Conservation (phyloP, 2,113 vertebrate genomes). For the Oceanodroma tethys region DNA sequence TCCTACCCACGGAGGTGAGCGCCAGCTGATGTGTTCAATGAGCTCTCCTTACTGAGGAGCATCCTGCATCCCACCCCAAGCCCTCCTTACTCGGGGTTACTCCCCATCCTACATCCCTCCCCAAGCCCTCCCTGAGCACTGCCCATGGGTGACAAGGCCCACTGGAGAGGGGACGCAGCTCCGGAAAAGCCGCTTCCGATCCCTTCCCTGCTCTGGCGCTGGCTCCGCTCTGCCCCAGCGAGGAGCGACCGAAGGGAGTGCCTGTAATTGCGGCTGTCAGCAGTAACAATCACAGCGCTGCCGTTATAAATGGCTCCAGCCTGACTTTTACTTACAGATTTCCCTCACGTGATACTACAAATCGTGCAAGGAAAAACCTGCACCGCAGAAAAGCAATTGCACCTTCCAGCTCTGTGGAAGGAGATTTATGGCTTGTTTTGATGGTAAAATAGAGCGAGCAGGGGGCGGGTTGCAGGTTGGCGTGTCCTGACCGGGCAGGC, state of each 20-base stretch:
- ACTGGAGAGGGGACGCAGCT: not conserved
- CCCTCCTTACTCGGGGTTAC: not conserved
- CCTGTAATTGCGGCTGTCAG: constrained; percentile 56
- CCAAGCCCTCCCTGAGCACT: not conserved
- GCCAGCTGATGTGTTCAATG: not conserved
- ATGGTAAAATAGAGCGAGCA: not conserved
- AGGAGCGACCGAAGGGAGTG: not conserved
- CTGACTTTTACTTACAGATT: constrained; percentile 44
- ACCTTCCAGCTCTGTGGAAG: not conserved
- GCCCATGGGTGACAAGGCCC: not conserved
- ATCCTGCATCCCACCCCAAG: not conserved
- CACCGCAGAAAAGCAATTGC: not conserved
- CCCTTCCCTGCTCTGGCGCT: not conserved
- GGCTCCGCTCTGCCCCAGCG: not conserved
- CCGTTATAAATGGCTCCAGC: constrained; percentile 31
- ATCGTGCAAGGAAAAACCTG: not conserved
- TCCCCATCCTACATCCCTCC: not conserved
- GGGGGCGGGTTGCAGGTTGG: accelerated
- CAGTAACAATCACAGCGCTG: not conserved
- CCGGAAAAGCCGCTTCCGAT: not conserved
- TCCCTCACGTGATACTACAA: constrained; percentile 1
- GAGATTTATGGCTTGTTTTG: not conserved
- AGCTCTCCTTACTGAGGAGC: not conserved
- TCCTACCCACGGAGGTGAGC: not conserved
- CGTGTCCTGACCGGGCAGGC: accelerated